A percentile compares a stretch with the other conserved stretches of the same genome.
Conservation (phyloP, 2,113 vertebrate genomes). For the Ptilorrhoa leucosticta region DNA sequence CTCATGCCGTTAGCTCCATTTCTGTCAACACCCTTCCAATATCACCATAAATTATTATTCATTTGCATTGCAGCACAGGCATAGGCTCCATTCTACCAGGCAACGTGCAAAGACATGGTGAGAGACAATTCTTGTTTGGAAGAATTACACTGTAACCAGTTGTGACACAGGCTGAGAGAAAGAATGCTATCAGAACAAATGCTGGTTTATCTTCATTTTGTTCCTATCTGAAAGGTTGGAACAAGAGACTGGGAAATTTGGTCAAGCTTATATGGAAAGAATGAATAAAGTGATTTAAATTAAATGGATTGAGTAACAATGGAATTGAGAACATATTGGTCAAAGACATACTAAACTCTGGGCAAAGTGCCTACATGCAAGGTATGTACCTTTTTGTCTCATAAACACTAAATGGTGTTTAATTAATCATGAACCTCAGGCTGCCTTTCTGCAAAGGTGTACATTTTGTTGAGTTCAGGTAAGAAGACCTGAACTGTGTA, state of each 20-base stretch:
- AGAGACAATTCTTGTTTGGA: slow-evolving; percentile 18
- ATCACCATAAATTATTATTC: slow-evolving; percentile 1
- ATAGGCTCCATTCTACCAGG: not conserved
- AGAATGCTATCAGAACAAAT: not conserved
- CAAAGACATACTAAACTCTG: not conserved
- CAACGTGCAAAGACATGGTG: slow-evolving; percentile 6
- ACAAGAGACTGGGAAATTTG: not conserved
- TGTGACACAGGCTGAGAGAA: not conserved
- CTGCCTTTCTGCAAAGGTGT: not conserved
- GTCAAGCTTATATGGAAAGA: not conserved
- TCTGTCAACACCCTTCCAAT: slow-evolving; percentile 17
- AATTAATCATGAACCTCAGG: not conserved
- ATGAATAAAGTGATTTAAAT: not conserved
- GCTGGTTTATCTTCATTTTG: not conserved
- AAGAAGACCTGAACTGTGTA: not conserved
- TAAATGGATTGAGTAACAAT: not conserved
- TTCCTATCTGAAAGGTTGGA: not conserved
- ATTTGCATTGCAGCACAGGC: not conserved
- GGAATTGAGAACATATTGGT: not conserved
- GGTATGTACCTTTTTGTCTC: not conserved
- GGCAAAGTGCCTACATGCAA: not conserved
- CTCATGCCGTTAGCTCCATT: not conserved
- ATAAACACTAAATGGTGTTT: not conserved
- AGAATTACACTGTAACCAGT: not conserved
- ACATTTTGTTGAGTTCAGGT: not conserved